Percentiles rank a stretch among this genome's conserved stretches.
Conservation (phyloP, 2,113 vertebrate species). For the Rhagologus leucostigma region DNA sequence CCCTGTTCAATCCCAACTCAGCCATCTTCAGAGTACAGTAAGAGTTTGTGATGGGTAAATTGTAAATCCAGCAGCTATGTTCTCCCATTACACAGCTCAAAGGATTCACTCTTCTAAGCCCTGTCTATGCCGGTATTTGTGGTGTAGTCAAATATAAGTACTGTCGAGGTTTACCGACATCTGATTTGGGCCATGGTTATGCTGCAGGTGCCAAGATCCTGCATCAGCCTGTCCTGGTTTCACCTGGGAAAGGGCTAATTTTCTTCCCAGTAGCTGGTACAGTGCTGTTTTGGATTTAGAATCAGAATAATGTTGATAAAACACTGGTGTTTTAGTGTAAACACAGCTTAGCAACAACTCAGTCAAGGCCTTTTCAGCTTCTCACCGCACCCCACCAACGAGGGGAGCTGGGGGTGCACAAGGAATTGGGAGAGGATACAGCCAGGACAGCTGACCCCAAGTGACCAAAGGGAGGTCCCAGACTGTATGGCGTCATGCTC, state of each 20-base stretch:
- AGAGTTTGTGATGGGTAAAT: neutral
- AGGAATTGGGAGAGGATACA: neutral
- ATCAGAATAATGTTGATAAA: neutral
- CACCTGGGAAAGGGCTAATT: neutral
- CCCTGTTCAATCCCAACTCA: neutral
- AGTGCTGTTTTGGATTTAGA: neutral
- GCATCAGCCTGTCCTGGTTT: neutral
- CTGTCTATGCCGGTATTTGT: accelerated
- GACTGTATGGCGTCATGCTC: neutral
- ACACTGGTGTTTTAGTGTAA: neutral
- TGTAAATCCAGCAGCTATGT: neutral
- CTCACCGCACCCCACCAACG: neutral
- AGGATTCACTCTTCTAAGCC: neutral
- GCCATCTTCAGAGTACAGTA: neutral
- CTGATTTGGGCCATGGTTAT: neutral
- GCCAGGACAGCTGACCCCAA: neutral
- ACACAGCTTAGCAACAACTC: neutral
- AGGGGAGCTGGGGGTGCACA: neutral
- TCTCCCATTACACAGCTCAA: neutral
- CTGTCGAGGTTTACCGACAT: neutral
- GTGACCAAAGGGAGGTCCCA: too few species aligned
- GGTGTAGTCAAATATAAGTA: neutral
- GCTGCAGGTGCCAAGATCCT: neutral
- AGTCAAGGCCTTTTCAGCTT: neutral
- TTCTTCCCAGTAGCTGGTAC: neutral